Evolutionary conservation across 2,888 invertebrate genomes (phyloP).

Genomic region (Hypolimnas misippus): DNA sequence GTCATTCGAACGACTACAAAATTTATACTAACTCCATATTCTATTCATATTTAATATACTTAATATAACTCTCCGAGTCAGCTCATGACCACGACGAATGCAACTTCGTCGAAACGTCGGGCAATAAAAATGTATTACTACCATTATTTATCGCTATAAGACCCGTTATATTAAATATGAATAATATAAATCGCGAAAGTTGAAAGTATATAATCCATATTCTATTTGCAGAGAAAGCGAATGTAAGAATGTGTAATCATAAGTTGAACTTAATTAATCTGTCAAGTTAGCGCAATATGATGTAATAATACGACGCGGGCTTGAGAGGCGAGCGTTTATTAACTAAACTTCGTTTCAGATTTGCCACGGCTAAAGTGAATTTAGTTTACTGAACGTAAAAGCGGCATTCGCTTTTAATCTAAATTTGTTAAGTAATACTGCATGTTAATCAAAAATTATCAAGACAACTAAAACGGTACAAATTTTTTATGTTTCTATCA

Average conservation of each 20-base stretch:
- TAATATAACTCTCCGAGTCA: too few species aligned
- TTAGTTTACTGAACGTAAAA: neutral
- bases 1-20: too few species aligned
- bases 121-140: too few species aligned
- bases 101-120: too few species aligned
- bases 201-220: neutral
- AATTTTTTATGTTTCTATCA: too few species aligned
- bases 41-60: too few species aligned
- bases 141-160: neutral
- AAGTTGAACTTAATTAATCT: slow-evolving; percentile 63
- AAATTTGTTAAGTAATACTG: slow-evolving; percentile 1
- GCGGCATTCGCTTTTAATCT: neutral
- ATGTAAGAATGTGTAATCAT: slow-evolving; percentile 46
- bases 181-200: too few species aligned
- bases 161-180: too few species aligned
- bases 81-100: too few species aligned
- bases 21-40: too few species aligned
- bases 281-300: slow-evolving; percentile 59
- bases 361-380: slow-evolving; percentile 29
- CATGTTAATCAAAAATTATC: slow-evolving; percentile 9
- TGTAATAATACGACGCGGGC: slow-evolving; percentile 46
- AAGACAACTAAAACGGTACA: too few species aligned
- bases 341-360: slow-evolving; percentile 40
- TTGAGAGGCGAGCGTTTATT: slow-evolving; percentile 43
- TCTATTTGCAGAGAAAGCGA: slow-evolving; percentile 6